These are phyloP conservation scores for Petrocephalus microphthalmus DNA, from an alignment of 2,113 vertebrate species.

Conservation along the genomic window DNA sequence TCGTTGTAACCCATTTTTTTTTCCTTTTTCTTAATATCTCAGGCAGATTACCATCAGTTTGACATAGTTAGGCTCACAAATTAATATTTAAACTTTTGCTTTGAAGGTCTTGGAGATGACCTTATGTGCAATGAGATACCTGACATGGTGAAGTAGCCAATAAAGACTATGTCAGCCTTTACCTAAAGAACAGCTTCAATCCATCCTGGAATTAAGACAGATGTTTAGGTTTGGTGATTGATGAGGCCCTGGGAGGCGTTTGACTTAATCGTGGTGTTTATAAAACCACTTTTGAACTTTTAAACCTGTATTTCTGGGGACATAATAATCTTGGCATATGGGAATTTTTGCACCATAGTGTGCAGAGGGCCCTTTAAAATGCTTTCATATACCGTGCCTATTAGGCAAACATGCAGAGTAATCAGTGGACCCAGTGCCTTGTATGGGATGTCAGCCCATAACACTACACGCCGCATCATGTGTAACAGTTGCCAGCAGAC, in stretches of 20 bases:
- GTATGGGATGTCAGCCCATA: background rate
- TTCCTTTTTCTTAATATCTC: no score
- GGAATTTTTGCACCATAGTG: background rate
- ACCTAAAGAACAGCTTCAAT: background rate
- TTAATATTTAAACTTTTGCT: background rate
- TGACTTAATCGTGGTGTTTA: background rate
- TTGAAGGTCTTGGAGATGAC: background rate
- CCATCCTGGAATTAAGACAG: background rate
- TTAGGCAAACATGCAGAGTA: background rate
- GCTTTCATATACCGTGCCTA: background rate
- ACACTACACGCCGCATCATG: background rate
- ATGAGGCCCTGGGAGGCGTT: background rate
- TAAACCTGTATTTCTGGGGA: background rate
- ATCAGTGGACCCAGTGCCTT: background rate
- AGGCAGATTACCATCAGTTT: no score
- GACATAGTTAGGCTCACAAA: background rate
- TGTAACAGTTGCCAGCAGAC: background rate
- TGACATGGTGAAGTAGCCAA: background rate
- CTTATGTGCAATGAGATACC: background rate
- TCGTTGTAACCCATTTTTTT: no score
- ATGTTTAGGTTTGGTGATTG: background rate
- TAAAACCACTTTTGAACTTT: background rate
- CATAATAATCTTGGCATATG: background rate
- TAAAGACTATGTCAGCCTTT: background rate
- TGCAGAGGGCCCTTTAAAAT: background rate